Conservation (phyloP, 2,113 vertebrate species). For the Ovibos moschatus region DNA sequence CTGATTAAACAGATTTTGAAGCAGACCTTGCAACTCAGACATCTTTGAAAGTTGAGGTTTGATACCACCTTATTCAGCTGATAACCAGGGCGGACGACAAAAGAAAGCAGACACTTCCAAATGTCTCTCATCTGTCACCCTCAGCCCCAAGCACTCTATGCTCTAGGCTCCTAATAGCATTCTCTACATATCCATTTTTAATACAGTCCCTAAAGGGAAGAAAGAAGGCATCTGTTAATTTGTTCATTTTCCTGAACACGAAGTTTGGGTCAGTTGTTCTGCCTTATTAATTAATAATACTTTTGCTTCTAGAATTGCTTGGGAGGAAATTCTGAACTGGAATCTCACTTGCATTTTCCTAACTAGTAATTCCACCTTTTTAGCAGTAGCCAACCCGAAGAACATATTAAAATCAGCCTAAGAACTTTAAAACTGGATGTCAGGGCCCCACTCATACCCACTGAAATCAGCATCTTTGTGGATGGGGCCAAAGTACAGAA, state of each 20-base stretch:
- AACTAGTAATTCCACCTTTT: not conserved
- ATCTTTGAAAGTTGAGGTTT: not conserved
- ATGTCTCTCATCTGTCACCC: not conserved
- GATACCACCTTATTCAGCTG: not conserved
- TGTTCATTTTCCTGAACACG: not conserved
- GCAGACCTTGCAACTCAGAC: not conserved
- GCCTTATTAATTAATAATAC: not conserved
- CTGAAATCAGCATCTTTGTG: not conserved
- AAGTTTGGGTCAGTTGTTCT: not conserved
- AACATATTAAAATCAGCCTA: not conserved
- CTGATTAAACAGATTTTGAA: not conserved
- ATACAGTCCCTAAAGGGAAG: not conserved
- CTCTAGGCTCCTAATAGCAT: not conserved
- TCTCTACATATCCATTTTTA: not conserved
- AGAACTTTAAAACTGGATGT: not conserved
- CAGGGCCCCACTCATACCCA: not conserved
- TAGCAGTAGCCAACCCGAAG: not conserved
- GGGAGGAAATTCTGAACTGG: not conserved
- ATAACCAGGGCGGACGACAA: not conserved
- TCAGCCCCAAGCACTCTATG: not conserved
- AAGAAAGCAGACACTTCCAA: not conserved
- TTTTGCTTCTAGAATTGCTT: not conserved
- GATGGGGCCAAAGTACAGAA: not conserved
- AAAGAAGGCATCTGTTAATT: not conserved
- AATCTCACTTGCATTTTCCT: not conserved